Evolutionary conservation across 2,797 vertebrate species (phyloP), one percentile per base, ranked within the genome.

Genomic region (Merluccius polli): DNA sequence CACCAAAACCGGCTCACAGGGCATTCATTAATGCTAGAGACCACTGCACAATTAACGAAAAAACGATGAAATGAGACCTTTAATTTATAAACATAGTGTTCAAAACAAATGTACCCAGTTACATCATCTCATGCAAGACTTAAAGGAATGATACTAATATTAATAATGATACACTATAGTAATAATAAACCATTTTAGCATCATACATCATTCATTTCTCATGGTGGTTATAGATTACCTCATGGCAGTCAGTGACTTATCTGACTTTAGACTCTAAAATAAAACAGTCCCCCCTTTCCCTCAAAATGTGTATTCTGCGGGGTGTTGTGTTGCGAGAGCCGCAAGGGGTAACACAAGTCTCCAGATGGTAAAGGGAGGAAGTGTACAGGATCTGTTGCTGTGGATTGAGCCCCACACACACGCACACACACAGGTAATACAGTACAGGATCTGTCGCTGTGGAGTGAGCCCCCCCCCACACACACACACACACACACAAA

Each of bases 371-470:
- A 68, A 30, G 67, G 27, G 6, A 6, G 48, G 31, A 35, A 71
- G 74, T 63, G 48, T n/a, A n/a, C 21, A 59, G 48, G 48, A n/a
- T 59, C 13, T 44, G 41, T 36, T 36, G 36, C 48, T n/a, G 48
- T 59, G 21, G 48, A n/a, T 21, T n/a, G 48, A 59, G n/a, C 59
- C n/a, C 18, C 52, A 63, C 52, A 44, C 41, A 44, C 33, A 35
- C 3, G 8, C 33, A 35, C n/a, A 63, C 59, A 63, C 1, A 63
- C 59, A 63, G 59, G 59, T 70, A 79, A 72, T 11, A 27, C 74
- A 71, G 84, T 75, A 79, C 83, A 63, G 29, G 73, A 85, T 80
- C 76, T 73, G 41, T 36, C 11, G 36, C 48, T n/a, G 48, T 59
- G 21, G 48, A n/a, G 48, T n/a, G 48, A 59, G n/a, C 59, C n/a